phyloP scores from a whole-genome alignment of 1,140 invertebrate genomes.

The Brachionus rubens region DNA sequence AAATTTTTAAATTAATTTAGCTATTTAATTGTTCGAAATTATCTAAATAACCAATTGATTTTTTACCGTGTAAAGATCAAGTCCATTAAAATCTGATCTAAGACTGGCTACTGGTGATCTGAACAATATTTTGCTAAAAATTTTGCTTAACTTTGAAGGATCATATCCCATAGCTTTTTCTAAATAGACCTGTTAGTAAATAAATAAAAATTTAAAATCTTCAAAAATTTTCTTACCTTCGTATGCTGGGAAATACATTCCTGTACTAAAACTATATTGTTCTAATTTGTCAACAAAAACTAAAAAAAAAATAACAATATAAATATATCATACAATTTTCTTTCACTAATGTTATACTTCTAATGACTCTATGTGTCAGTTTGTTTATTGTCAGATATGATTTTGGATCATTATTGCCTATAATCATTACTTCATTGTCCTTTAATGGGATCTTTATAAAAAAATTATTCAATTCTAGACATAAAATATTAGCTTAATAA shows the following conservation, averaged over 20 bases:
- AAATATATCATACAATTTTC: not conserved
- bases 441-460: constrained; percentile 59
- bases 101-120: constrained; percentile 52
- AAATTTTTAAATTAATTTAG: not conserved
- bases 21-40: too few species aligned
- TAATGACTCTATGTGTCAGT: constrained; percentile 56
- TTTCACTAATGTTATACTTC: too few species aligned
- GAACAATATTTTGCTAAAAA: constrained; percentile 45
- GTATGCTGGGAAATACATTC: constrained; percentile 55
- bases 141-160: not conserved
- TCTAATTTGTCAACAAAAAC: constrained; percentile 58
- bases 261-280: constrained; percentile 58
- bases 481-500: not conserved
- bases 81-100: constrained; percentile 53
- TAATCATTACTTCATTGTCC: constrained; percentile 61
- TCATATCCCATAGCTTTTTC: not conserved
- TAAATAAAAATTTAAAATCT: not conserved
- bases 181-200: too few species aligned
- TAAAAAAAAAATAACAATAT: not conserved
- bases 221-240: too few species aligned
- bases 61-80: constrained; percentile 52
- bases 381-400: constrained; percentile 53
- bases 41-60: too few species aligned
- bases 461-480: constrained; percentile 39
- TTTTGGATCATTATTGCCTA: constrained; percentile 52